Base-by-base conservation (phyloP, 2,797 vertebrate species). In the Ataeniobius toweri region DNA sequence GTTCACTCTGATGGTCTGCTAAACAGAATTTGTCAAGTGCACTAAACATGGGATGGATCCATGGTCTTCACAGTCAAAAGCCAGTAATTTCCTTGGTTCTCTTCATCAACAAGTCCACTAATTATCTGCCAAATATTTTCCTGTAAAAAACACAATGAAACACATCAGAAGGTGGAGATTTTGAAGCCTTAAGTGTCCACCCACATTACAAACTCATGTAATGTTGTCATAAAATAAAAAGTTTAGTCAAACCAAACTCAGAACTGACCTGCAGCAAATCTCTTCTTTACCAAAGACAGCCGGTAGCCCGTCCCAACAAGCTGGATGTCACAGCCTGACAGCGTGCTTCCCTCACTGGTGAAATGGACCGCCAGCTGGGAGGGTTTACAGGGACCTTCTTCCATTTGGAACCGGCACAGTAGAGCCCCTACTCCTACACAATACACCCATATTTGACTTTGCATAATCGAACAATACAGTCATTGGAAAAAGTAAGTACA, bases 81-180 rank as follows among this genome's bases (percentile, higher is more conserved):
- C 85, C 90, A 84, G 80, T 74, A 72, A 85, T 90, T 89, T 85
- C 83, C 83, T 77, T 79, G 83, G 74, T 86, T 86, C 63, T 70
- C 18, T 80, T 87, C 81, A 63, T 76, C 83, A 87, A 80, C 88
- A 80, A 80, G 90, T 95, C 93, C 88, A 67, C 95, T 96, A 99
- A 93, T 98, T 98, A 94, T 99, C 98, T 0, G 98, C 98, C 96
- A 99, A 94, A 92, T 99, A 99, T 96, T 99, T 99, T 92, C 98
- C 98, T 99, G 89, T 51, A 46, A 44, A 68, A 14, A 39, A 94
- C 0, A 91, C 89, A 95, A 86, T 8, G 5, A 83, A 78, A 85
- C 9, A 69, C 26, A 80, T 86, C 77, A 91, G 72, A 71, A 65
- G 73, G 24, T 14, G n/a, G 46, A n/a, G 55, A 6, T 50, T 4